phyloP scores from a whole-genome alignment of 2,113 vertebrate genomes.

The Neogale vison region DNA sequence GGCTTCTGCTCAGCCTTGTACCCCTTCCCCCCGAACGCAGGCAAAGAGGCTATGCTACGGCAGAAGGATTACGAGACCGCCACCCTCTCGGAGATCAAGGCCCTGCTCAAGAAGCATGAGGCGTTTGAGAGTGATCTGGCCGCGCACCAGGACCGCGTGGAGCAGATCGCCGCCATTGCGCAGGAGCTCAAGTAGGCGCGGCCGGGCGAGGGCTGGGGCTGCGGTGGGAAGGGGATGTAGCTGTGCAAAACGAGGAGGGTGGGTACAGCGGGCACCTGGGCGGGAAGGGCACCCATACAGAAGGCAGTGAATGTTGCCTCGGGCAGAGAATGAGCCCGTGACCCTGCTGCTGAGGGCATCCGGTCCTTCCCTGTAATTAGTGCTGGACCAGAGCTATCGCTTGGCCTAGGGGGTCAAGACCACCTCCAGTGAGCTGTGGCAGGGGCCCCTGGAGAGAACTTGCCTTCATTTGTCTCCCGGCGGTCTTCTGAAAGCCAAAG shows the following conservation, averaged over 20 bases:
- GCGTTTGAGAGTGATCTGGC: slow-evolving; percentile 99
- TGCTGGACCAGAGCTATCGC: background rate
- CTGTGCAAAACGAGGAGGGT: background rate
- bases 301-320: rapidly evolving
- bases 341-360: background rate
- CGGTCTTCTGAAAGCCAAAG: background rate
- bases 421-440: background rate
- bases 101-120: slow-evolving; percentile 98
- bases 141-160: slow-evolving; percentile 98
- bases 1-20: background rate
- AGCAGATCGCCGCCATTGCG: slow-evolving; percentile 98
- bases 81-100: slow-evolving; percentile 97
- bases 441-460: background rate
- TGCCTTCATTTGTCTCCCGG: background rate
- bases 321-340: background rate
- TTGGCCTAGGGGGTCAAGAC: background rate
- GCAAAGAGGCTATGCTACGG: slow-evolving; percentile 96
- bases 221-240: rapidly evolving
- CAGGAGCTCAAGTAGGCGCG: slow-evolving; percentile 95
- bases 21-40: slow-evolving; percentile 77
- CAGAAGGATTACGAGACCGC: slow-evolving; percentile 95
- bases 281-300: rapidly evolving
- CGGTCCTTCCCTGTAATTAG: background rate
- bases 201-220: background rate
- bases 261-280: background rate